Evolutionary conservation across 1,140 invertebrate species (phyloP).

Genomic region (Drosophila dunni): DNA sequence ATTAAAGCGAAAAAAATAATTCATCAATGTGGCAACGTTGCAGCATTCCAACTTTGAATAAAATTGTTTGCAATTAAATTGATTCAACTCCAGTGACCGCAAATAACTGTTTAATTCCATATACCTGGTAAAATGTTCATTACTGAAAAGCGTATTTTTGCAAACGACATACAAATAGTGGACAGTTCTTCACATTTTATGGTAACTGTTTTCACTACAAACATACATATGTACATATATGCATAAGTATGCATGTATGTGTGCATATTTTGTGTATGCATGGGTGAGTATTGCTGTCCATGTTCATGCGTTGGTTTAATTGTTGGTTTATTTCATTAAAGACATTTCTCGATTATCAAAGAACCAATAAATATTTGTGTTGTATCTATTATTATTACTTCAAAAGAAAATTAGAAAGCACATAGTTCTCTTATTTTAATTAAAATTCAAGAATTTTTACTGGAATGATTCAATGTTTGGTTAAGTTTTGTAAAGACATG

Average conservation of each 20-base stretch:
- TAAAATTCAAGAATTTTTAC: no score
- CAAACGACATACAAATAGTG: conserved; percentile 38
- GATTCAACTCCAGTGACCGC: no score
- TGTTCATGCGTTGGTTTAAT: no score
- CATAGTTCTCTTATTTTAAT: no score
- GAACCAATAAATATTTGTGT: neutral
- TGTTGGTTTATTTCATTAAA: no score
- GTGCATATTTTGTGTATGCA: neutral
- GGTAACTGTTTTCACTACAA: conserved; percentile 8
- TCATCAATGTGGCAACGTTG: neutral
- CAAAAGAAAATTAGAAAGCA: no score
- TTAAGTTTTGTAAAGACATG: no score
- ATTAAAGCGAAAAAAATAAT: neutral
- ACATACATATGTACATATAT: neutral
- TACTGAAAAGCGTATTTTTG: neutral
- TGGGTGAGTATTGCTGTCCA: neutral
- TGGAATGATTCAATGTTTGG: no score
- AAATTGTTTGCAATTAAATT: no score
- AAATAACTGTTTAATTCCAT: no score
- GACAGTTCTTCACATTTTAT: conserved; percentile 55
- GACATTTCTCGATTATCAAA: no score
- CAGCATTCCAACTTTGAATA: neutral
- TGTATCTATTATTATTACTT: neutral
- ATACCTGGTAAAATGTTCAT: no score
- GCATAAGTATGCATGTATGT: neutral